Evolutionary conservation across 2,797 vertebrate species (phyloP).

Genomic region (Gadopsis bispinosus): DNA sequence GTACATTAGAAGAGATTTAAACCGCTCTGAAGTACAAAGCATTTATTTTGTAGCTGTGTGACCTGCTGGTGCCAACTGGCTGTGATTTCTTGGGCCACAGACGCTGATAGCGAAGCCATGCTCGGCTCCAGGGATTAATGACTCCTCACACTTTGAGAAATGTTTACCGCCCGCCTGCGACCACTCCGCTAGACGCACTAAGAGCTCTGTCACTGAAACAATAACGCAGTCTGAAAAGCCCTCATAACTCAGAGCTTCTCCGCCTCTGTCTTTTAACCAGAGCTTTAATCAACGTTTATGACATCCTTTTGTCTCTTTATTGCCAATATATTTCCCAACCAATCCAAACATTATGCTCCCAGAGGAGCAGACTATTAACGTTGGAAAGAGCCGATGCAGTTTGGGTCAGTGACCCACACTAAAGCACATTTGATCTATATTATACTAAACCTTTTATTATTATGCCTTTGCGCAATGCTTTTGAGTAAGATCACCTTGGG

Average conservation of each 20-base stretch:
- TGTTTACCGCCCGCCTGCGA: slow-evolving; percentile 83
- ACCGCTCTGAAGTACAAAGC: slow-evolving; percentile 63
- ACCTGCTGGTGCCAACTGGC: slow-evolving; percentile 79
- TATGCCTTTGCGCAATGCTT: slow-evolving; percentile 71
- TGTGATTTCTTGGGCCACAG: slow-evolving; percentile 81
- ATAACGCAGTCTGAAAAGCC: slow-evolving; percentile 84
- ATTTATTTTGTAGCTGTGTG: slow-evolving; percentile 68
- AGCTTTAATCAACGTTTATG: slow-evolving; percentile 90
- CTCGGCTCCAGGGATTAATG: slow-evolving; percentile 84
- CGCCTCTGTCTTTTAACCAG: slow-evolving; percentile 86
- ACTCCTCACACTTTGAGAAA: slow-evolving; percentile 80
- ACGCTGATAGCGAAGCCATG: slow-evolving; percentile 76
- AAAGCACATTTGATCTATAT: slow-evolving; percentile 85
- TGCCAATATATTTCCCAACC: slow-evolving; percentile 88
- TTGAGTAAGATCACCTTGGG: slow-evolving; percentile 80
- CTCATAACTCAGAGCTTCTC: slow-evolving; percentile 86
- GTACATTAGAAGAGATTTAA: slow-evolving; percentile 68
- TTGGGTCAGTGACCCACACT: slow-evolving; percentile 86
- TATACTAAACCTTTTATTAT: slow-evolving; percentile 85
- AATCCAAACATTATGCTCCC: slow-evolving; percentile 86
- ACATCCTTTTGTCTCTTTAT: slow-evolving; percentile 90
- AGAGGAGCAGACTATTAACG: slow-evolving; percentile 84
- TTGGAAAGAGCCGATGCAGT: slow-evolving; percentile 83
- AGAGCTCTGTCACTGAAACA: slow-evolving; percentile 88
- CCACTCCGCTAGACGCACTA: slow-evolving; percentile 79